Evolutionary conservation across 2,888 invertebrate species (phyloP).

Genomic region (Athalia rosae): DNA sequence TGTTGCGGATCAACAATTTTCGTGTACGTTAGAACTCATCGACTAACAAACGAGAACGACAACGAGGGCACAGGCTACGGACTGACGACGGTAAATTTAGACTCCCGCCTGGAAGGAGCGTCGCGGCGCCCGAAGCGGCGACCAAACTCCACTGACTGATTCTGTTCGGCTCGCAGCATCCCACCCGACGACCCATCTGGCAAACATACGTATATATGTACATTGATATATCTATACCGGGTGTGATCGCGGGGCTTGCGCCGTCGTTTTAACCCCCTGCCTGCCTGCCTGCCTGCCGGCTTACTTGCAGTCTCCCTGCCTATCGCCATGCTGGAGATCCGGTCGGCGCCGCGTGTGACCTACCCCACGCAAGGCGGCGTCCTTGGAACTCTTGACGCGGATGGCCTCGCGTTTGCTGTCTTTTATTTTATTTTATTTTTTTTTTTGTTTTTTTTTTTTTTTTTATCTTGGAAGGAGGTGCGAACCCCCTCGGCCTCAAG

Average conservation of each 20-base stretch:
- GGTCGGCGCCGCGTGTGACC: slow-evolving; percentile 48
- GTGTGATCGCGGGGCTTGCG: slow-evolving; percentile 32
- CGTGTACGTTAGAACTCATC: neutral
- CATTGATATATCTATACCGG: slow-evolving; percentile 37
- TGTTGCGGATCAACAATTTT: neutral
- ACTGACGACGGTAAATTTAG: slow-evolving; percentile 38
- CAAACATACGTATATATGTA: slow-evolving; percentile 51
- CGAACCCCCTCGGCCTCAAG: neutral
- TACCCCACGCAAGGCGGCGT: slow-evolving; percentile 46
- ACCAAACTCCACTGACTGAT: slow-evolving; percentile 58
- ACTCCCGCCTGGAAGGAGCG: slow-evolving; percentile 44
- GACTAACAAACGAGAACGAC: slow-evolving; percentile 21
- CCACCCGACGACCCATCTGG: slow-evolving; percentile 56
- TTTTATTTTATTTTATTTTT: too few species aligned
- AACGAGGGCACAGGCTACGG: slow-evolving; percentile 13
- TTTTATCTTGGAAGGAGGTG: too few species aligned
- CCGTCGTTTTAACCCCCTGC: slow-evolving; percentile 39
- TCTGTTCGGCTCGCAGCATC: slow-evolving; percentile 46
- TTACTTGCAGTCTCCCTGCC: neutral
- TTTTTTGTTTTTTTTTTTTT: too few species aligned
- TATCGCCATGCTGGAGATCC: slow-evolving; percentile 44
- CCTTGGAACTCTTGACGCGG: slow-evolving; percentile 47
- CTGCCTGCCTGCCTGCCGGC: slow-evolving; percentile 3
- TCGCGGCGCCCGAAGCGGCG: slow-evolving; percentile 46
- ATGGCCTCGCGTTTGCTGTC: slow-evolving; percentile 21